Base-by-base conservation (phyloP, 2,113 vertebrate genomes). In the Hylia prasina region DNA sequence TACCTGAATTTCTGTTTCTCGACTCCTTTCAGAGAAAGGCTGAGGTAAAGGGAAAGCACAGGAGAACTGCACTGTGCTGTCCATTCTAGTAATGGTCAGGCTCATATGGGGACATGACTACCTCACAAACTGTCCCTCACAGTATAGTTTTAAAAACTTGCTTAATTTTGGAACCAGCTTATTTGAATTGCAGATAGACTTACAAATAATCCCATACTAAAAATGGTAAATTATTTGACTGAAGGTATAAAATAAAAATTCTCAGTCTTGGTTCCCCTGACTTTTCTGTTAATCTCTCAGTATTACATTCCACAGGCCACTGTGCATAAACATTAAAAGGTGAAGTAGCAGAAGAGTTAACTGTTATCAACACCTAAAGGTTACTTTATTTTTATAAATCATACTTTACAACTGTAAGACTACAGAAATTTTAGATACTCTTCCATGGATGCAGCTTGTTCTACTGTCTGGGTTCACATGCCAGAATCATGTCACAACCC, bases 401-500 rank as follows among this genome's bases (percentile, higher is more conserved):
- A 7, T 23, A 19, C 11, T 30, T 90, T 25, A 42, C 25, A 61
- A 4, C 20, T 19, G 1, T 27, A 27, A 58, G 39, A 21, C 16
- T n/a, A 24, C 9, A 31, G 60, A 40, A n/a, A 31, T 13, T 14
- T 15, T 12, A 45, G 60, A 7, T 21, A 13, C 15, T 66, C 21
- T 22, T 28, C 13, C 31, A 30, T 3, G 14, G 31, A 0, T 19
- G 50, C 25, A 45, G 35, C 28, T 57, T 27, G 16, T 75, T 80
- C 7, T 58, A 0, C 35, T 51, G 8, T 23, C 11, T 8, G 30
- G 30, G 27, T 28, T 69, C 61, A 50, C 17, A 39, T 28, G 19
- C 27, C 37, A 2, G 13, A 48, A 35, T 69, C 13, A 4, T 2
- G 0, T 9, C 40, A 5, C 16, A 27, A 0, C 13, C 25, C 7